These are phyloP conservation scores for Merops nubicus DNA, from an alignment of 2,113 vertebrate species.

Conservation along the genomic window DNA sequence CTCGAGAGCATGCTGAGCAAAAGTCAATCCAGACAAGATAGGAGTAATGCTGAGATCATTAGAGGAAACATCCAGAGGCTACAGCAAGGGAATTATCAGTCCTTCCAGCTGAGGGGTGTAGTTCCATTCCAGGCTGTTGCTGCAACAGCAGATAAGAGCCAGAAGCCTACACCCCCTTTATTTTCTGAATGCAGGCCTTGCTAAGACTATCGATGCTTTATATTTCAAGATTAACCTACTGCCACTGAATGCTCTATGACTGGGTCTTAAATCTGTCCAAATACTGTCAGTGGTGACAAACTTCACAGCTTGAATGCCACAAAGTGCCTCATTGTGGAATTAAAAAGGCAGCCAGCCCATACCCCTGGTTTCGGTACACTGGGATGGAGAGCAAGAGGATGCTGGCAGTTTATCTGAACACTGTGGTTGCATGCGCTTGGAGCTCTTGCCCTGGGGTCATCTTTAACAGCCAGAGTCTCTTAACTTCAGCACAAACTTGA, in stretches of 20 bases:
- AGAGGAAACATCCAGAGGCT: conserved; percentile 39
- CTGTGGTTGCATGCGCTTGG: neutral
- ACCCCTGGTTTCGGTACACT: accelerated
- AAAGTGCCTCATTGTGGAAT: neutral
- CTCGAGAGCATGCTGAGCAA: conserved; percentile 56
- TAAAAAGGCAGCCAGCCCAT: accelerated
- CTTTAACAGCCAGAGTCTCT: neutral
- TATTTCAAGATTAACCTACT: neutral
- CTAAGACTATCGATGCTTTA: neutral
- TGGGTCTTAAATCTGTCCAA: neutral
- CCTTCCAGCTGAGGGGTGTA: neutral
- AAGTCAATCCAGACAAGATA: conserved; percentile 51
- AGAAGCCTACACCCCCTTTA: neutral
- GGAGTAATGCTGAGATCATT: conserved; percentile 29
- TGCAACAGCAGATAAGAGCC: conserved; percentile 34
- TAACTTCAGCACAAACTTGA: neutral
- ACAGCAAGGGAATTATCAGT: conserved; percentile 1
- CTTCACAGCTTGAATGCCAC: neutral
- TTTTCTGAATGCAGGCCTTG: neutral
- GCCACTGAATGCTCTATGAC: neutral
- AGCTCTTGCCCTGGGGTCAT: neutral
- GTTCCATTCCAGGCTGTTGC: neutral
- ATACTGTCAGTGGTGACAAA: neutral
- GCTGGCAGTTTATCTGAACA: neutral
- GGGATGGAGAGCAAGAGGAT: neutral